Percentiles rank a stretch among this genome's conserved stretches.
Conservation (phyloP, 2,113 vertebrate species). For the Motacilla alba region DNA sequence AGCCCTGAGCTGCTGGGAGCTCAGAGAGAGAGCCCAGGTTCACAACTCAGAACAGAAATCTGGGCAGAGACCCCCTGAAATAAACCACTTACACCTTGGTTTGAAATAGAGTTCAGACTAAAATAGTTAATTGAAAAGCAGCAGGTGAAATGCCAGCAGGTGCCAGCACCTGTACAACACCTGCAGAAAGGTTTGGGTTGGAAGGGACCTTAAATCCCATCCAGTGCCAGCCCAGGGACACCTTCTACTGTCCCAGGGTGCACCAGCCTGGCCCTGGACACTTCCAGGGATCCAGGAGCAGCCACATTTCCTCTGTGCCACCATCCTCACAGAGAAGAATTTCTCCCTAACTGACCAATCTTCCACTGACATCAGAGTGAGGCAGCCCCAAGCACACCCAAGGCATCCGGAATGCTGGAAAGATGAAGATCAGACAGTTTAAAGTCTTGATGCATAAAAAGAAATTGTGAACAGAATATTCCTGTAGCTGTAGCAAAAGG, state of each 20-base stretch:
- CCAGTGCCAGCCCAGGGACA: background rate
- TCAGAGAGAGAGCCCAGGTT: background rate
- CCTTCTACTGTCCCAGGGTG: accelerated
- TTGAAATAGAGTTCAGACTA: background rate
- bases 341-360: background rate
- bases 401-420: background rate
- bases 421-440: background rate
- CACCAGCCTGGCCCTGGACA: background rate
- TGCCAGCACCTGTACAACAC: accelerated
- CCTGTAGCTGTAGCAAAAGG: background rate
- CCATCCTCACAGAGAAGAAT: background rate
- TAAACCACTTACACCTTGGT: background rate
- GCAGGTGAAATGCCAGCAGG: background rate
- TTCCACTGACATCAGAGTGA: accelerated
- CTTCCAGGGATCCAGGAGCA: background rate
- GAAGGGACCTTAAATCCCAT: accelerated
- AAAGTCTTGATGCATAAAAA: background rate
- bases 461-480: background rate
- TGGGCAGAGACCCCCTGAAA: background rate
- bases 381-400: background rate
- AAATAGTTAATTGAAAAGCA: background rate
- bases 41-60: background rate
- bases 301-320: background rate
- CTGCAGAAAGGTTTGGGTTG: background rate
- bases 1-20: background rate